A percentile compares a stretch with the other conserved stretches of the same genome.
Evolutionary conservation across 1,140 invertebrate genomes (phyloP).

Genomic region (Drosophila murphyi): DNA sequence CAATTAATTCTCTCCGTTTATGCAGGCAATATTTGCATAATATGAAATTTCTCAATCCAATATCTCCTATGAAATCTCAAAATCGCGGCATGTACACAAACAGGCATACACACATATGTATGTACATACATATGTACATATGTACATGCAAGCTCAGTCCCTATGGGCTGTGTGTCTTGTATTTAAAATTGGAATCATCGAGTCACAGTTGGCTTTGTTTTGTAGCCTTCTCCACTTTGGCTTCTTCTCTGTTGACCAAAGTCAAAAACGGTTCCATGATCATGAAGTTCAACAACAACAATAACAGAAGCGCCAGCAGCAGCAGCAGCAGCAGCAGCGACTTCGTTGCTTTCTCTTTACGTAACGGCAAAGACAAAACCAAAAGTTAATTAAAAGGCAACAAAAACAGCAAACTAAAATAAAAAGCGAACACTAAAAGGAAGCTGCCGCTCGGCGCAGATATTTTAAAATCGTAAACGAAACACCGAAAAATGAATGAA

Average conservation of each 20-base stretch:
- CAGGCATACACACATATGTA: not conserved
- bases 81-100: constrained; percentile 1
- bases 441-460: constrained; percentile 36
- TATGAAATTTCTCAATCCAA: constrained; percentile 32
- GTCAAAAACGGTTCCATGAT: constrained; percentile 81
- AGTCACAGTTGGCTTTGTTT: constrained; percentile 33
- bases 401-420: constrained; percentile 63
- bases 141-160: too few relatives aligned
- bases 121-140: not conserved
- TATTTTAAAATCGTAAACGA: constrained; percentile 32
- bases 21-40: constrained; percentile 30
- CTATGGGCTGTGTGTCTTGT: constrained; percentile 8
- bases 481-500: constrained; percentile 20
- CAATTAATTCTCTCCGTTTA: constrained; percentile 21
- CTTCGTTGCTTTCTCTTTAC: constrained; percentile 77
- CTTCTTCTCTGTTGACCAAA: constrained; percentile 68
- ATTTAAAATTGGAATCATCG: constrained; percentile 50
- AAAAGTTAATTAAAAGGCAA: constrained; percentile 75
- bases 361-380: constrained; percentile 74
- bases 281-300: constrained; percentile 66
- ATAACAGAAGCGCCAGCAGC: constrained; percentile 8
- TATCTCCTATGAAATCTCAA: constrained; percentile 33
- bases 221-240: constrained; percentile 43
- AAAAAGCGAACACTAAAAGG: constrained; percentile 63
- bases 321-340: constrained; percentile 12